Conservation (phyloP, 2,888 invertebrate species). For the Cephus spinipes region DNA sequence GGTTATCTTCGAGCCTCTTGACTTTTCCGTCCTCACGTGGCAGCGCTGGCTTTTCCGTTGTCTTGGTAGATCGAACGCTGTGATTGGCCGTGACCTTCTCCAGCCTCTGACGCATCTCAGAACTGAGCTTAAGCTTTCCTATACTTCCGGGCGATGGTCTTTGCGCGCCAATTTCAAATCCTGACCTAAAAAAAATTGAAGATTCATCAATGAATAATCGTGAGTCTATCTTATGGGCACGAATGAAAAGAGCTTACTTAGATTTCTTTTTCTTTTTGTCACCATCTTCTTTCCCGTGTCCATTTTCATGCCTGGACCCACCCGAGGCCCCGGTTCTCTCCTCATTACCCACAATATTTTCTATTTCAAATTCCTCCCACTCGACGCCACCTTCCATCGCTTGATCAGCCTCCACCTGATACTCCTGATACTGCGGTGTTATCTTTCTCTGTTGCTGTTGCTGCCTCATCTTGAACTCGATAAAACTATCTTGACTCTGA, state of each 20-base stretch:
- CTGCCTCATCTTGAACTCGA: slow-evolving; percentile 90
- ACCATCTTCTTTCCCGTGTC: slow-evolving; percentile 56
- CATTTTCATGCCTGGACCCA: slow-evolving; percentile 54
- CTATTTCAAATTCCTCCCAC: slow-evolving; percentile 89
- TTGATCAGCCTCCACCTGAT: slow-evolving; percentile 65
- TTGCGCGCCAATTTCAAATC: slow-evolving; percentile 85
- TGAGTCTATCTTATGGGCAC: not conserved
- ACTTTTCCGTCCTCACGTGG: slow-evolving; percentile 76
- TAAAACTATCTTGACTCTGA: slow-evolving; percentile 82
- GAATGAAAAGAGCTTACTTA: slow-evolving; percentile 44
- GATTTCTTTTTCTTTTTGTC: slow-evolving; percentile 63
- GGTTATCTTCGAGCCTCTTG: slow-evolving; percentile 85
- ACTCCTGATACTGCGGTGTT: slow-evolving; percentile 75
- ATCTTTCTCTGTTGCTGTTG: slow-evolving; percentile 78
- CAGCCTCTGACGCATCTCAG: slow-evolving; percentile 90
- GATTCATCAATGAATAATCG: not conserved
- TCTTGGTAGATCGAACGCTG: slow-evolving; percentile 83
- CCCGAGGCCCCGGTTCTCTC: slow-evolving; percentile 47
- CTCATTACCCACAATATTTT: slow-evolving; percentile 63
- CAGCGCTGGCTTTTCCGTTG: slow-evolving; percentile 75
- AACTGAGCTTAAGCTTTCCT: slow-evolving; percentile 89
- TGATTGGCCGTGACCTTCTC: slow-evolving; percentile 92
- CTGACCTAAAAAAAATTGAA: slow-evolving; percentile 57
- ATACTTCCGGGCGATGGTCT: slow-evolving; percentile 88
- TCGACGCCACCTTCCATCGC: slow-evolving; percentile 72